Base-by-base conservation (phyloP, 1,140 invertebrate genomes). In the Eulimnadia texana region DNA sequence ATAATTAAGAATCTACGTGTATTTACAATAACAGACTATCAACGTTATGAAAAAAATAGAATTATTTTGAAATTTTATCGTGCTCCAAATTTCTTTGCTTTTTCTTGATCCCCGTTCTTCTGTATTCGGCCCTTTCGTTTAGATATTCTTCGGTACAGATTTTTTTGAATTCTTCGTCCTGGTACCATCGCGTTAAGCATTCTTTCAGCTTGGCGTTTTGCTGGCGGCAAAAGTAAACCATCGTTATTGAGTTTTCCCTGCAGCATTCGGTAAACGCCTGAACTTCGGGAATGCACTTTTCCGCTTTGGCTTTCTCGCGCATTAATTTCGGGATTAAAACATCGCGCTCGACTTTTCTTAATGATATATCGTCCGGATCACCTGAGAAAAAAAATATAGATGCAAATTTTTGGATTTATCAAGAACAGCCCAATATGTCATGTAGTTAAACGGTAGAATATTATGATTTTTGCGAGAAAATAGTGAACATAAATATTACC, bases 311-410 rank as follows among this genome's bases (percentile, higher is more conserved):
- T 70, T 79, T 84, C 52, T 90, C 85, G 65, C 90, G 76, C 75
- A 94, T 84, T 70, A 85, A 82, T 73, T 89, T 85, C 1, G 89
- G 85, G 72, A 95, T 87, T 50, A 93, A 67, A 50, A 94, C 80
- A 68, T 93, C 86, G 49, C 72, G 73, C 74, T 95, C 91, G 1
- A 93, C 85, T 78, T 83, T 89, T 68, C 91, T 76, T 53, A 95
- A 72, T n/a, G 69, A 74, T 67, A 67, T 77, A 70, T 93, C 88
- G 69, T 90, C 75, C 10, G 91, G 91, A 78, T 95, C 88, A 62
- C 91, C 91, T 90, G 65, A n/a, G n/a, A n/a, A n/a, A n/a, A n/a
- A n/a, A n/a, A n/a, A n/a, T n/a, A n/a, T n/a, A n/a, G n/a, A n/a
- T n/a, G n/a, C n/a, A n/a, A n/a, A n/a, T n/a, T n/a, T n/a, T n/a